Conservation (phyloP, 1,140 invertebrate species). For the Mycetomoellerius zeteki region DNA sequence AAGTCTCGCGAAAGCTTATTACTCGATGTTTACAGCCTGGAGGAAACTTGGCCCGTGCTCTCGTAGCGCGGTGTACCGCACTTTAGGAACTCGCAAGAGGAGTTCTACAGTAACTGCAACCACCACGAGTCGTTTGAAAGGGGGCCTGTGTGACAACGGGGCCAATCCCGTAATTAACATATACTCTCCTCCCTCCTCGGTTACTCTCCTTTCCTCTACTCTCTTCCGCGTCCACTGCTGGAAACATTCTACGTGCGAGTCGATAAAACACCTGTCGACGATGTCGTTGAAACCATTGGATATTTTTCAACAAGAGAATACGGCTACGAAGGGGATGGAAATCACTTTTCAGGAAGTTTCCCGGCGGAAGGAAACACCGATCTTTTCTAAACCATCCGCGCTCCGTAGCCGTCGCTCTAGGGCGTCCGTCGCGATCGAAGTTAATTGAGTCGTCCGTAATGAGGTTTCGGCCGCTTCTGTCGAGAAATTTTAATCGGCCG, state of each 20-base stretch:
- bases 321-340: slow-evolving; percentile 19
- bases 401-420: slow-evolving; percentile 49
- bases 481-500: slow-evolving; percentile 65
- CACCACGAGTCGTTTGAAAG: slow-evolving; percentile 69
- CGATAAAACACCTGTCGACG: background rate
- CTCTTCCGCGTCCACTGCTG: background rate
- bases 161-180: slow-evolving; percentile 74
- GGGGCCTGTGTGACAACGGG: slow-evolving; percentile 58
- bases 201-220: background rate
- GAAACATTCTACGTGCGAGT: background rate
- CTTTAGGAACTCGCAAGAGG: slow-evolving; percentile 66
- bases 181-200: slow-evolving; percentile 16
- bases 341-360: slow-evolving; percentile 45
- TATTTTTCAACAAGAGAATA: slow-evolving; percentile 46
- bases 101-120: slow-evolving; percentile 60
- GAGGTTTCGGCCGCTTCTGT: slow-evolving; percentile 59
- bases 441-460: slow-evolving; percentile 69
- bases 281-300: background rate
- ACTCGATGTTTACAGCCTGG: slow-evolving; percentile 73
- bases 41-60: slow-evolving; percentile 67
- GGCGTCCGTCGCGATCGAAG: slow-evolving; percentile 55
- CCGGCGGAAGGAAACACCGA: slow-evolving; percentile 33
- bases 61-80: slow-evolving; percentile 53
- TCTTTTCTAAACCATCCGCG: slow-evolving; percentile 36
- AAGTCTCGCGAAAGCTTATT: slow-evolving; percentile 75